These are phyloP conservation scores for Eupithecia abbreviata DNA, from an alignment of 2,888 invertebrate genomes.

Conservation along the genomic window DNA sequence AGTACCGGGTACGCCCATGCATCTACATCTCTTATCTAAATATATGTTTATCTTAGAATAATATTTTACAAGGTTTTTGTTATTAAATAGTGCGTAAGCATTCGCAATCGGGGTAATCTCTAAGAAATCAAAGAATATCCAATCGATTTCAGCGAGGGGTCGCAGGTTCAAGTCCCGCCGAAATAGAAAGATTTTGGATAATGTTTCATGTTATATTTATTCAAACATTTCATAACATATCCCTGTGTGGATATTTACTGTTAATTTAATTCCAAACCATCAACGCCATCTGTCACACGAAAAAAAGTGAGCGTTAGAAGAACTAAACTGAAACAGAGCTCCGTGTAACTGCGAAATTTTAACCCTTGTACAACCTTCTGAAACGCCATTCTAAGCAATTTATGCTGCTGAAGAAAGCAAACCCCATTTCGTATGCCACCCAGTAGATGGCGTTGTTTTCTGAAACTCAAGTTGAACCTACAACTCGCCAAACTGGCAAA, in stretches of 20 bases:
- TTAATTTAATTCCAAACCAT: background rate
- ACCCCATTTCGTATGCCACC: background rate
- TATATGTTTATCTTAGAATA: too few relatives aligned
- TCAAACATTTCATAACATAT: too few relatives aligned
- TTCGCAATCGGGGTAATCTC: too few relatives aligned
- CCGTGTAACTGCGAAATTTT: background rate
- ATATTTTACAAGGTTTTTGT: too few relatives aligned
- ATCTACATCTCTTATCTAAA: too few relatives aligned
- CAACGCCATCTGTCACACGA: conserved; percentile 22
- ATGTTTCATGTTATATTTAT: too few relatives aligned
- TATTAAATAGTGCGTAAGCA: too few relatives aligned
- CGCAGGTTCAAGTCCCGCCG: too few relatives aligned
- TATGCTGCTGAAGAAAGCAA: background rate
- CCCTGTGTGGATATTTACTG: background rate
- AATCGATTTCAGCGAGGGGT: too few relatives aligned
- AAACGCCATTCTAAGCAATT: background rate
- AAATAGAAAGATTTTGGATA: too few relatives aligned
- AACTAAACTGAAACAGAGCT: background rate
- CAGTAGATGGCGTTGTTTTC: background rate
- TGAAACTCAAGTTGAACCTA: background rate
- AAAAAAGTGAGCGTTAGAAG: background rate
- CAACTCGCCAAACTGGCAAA: background rate
- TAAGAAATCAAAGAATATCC: too few relatives aligned
- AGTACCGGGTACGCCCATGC: too few relatives aligned
- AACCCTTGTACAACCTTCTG: background rate